Conservation (phyloP, 2,888 invertebrate genomes). For the Troglohyphantes excavatus region DNA sequence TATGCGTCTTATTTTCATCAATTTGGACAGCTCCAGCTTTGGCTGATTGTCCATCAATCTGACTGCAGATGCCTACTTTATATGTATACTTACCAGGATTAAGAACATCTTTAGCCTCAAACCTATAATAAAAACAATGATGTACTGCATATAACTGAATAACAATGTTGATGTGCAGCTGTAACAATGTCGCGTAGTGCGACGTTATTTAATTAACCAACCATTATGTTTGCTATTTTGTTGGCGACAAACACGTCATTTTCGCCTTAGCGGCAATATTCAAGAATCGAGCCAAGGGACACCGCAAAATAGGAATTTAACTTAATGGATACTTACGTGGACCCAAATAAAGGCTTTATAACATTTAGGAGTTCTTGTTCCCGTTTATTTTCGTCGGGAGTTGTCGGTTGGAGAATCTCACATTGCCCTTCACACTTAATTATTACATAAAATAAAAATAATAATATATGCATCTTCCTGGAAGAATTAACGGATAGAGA, state of each 20-base stretch:
- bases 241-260: too few relatives aligned
- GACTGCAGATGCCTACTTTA: constrained; percentile 66
- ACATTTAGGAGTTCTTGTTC: constrained; percentile 19
- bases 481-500: background rate
- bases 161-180: too few relatives aligned
- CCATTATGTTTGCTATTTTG: too few relatives aligned
- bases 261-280: too few relatives aligned
- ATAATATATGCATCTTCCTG: background rate
- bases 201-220: too few relatives aligned
- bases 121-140: constrained; percentile 32
- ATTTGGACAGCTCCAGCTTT: constrained; percentile 55
- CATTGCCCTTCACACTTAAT: constrained; percentile 33
- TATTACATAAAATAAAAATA: constrained; percentile 5
- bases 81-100: constrained; percentile 50
- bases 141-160: too few relatives aligned
- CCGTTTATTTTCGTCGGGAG: constrained; percentile 13
- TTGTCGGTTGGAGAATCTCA: constrained; percentile 23
- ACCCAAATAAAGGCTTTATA: constrained; percentile 47
- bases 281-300: too few relatives aligned
- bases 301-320: too few relatives aligned
- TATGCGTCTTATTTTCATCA: background rate
- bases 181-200: too few relatives aligned
- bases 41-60: constrained; percentile 20
- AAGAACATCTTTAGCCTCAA: constrained; percentile 52
- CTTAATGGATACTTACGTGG: constrained; percentile 18